Percentiles rank a stretch among this genome's conserved stretches.
These are phyloP conservation scores for Orchestes rusci DNA, from an alignment of 2,888 invertebrate genomes.

Conservation along the genomic window DNA sequence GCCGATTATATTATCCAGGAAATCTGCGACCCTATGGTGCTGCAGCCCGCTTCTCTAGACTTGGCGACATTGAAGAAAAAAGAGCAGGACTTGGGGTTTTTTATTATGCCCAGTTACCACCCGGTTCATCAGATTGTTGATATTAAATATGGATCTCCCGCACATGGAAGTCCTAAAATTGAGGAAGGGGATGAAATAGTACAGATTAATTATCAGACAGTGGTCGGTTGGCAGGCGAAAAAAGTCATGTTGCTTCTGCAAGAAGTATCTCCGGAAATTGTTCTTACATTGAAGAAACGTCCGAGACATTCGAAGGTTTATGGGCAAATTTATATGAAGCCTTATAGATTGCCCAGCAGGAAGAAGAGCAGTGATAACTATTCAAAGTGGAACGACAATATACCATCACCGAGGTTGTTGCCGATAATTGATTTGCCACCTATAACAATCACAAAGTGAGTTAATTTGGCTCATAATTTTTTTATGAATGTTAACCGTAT, in stretches of 20 bases:
- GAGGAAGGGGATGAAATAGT: conserved; percentile 93
- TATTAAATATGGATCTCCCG: conserved; percentile 86
- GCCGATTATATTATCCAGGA: conserved; percentile 85
- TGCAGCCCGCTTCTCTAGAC: conserved; percentile 88
- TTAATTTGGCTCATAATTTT: conserved; percentile 3
- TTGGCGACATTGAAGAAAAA: conserved; percentile 80
- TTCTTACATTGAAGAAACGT: conserved; percentile 73
- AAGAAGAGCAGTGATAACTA: conserved; percentile 55
- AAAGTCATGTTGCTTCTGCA: conserved; percentile 66
- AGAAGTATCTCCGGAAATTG: conserved; percentile 73
- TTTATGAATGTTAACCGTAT: neutral
- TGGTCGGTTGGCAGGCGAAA: conserved; percentile 76
- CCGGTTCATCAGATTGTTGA: conserved; percentile 76
- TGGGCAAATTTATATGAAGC: conserved; percentile 66
- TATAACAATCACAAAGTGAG: conserved; percentile 51
- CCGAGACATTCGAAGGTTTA: conserved; percentile 76
- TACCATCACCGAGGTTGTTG: conserved; percentile 60
- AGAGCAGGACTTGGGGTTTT: conserved; percentile 84
- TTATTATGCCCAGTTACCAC: conserved; percentile 79
- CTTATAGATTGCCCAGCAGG: conserved; percentile 64
- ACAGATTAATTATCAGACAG: conserved; percentile 68
- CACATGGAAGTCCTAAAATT: conserved; percentile 85
- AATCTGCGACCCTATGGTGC: conserved; percentile 79
- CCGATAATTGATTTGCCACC: conserved; percentile 54
- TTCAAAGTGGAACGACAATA: conserved; percentile 60